Conservation (phyloP, 2,797 vertebrate species). For the Momotus momota region DNA sequence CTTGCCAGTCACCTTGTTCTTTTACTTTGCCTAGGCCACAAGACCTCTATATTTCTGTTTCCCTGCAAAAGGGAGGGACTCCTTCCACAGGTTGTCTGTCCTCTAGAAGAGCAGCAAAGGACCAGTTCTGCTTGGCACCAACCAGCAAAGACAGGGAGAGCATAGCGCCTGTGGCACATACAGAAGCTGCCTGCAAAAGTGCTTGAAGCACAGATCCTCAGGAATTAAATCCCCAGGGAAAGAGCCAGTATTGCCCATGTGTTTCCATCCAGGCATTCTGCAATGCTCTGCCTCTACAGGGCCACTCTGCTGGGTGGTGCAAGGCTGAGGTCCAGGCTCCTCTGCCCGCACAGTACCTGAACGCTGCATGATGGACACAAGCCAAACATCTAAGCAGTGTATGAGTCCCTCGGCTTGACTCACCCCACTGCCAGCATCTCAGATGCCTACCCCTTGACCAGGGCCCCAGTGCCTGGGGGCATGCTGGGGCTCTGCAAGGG, state of each 20-base stretch:
- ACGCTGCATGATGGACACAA: neutral
- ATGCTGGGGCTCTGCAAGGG: accelerated
- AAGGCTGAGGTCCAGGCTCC: neutral
- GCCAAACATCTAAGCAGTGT: neutral
- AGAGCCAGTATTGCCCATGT: neutral
- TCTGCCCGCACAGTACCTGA: neutral
- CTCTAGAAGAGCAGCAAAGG: neutral
- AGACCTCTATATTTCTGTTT: neutral
- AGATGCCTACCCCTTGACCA: neutral
- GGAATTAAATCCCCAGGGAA: neutral
- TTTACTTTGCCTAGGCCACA: neutral
- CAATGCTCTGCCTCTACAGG: neutral
- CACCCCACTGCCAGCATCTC: neutral
- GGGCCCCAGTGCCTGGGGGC: neutral
- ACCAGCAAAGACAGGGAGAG: neutral
- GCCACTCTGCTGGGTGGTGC: neutral
- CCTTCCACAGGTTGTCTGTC: neutral
- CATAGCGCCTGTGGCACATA: accelerated
- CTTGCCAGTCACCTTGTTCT: neutral
- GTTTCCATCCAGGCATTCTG: neutral
- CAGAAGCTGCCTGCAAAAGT: neutral
- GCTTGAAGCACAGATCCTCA: neutral
- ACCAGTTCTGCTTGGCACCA: neutral
- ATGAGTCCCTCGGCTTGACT: neutral
- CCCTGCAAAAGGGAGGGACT: neutral